Percentiles rank a stretch among this genome's conserved stretches.
phyloP scores from a whole-genome alignment of 1,140 invertebrate species.

The Chelonus insularis region DNA sequence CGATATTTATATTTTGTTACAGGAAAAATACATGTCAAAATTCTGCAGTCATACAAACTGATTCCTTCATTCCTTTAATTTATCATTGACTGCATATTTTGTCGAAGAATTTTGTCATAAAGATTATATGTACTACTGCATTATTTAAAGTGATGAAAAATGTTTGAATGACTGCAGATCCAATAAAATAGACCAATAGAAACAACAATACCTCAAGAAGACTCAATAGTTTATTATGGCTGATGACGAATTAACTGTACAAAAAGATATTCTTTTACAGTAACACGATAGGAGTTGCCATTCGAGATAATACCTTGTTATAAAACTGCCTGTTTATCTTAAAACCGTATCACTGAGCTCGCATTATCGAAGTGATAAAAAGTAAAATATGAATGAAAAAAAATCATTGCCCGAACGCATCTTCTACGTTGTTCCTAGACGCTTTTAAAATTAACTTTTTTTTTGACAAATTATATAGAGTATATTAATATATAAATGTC shows the following conservation, averaged over 20 bases:
- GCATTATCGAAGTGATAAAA: constrained; percentile 33
- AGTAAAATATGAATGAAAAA: no score
- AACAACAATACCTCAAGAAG: constrained; percentile 62
- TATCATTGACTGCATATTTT: background rate
- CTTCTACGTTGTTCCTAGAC: no score
- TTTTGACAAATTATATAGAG: no score
- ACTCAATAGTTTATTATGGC: constrained; percentile 60
- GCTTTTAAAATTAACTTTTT: no score
- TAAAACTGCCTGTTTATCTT: constrained; percentile 26
- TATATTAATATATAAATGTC: no score
- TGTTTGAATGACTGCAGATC: constrained; percentile 44
- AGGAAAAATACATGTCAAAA: constrained; percentile 43
- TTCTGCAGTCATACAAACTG: background rate
- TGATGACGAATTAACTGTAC: constrained; percentile 58
- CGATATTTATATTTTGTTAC: constrained; percentile 63
- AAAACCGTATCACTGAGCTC: constrained; percentile 44
- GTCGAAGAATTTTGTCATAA: background rate
- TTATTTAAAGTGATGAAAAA: constrained; percentile 28
- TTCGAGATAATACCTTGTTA: background rate
- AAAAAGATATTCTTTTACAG: constrained; percentile 62
- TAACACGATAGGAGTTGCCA: constrained; percentile 32
- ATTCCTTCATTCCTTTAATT: background rate
- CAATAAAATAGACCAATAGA: constrained; percentile 60
- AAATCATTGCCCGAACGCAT: no score
- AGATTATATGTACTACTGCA: background rate